Evolutionary conservation across 2,113 vertebrate species (phyloP).

Genomic region (Phasianus colchicus): DNA sequence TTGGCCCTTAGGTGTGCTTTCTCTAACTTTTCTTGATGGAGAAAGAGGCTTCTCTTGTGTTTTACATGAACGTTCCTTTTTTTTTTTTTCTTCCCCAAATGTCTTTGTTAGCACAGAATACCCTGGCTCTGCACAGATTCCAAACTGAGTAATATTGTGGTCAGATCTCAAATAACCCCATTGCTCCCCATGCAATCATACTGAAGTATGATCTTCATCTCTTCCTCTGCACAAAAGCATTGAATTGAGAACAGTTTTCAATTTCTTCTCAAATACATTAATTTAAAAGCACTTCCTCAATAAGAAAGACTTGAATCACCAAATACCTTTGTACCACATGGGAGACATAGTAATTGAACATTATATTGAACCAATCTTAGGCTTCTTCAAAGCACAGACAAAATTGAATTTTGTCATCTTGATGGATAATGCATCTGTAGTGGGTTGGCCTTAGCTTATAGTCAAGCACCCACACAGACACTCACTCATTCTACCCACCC

Average conservation of each 20-base stretch:
- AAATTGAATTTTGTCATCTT: constrained; percentile 57
- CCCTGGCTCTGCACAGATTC: background rate
- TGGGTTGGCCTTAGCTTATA: background rate
- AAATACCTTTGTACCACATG: constrained; percentile 11
- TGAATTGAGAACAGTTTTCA: background rate
- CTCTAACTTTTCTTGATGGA: background rate
- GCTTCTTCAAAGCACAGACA: background rate
- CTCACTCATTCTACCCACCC: background rate
- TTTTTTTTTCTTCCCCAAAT: background rate
- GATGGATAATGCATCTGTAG: constrained; percentile 19
- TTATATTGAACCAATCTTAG: constrained; percentile 38
- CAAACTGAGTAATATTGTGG: background rate
- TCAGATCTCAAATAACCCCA: background rate
- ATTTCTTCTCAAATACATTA: constrained; percentile 40
- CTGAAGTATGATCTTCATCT: background rate
- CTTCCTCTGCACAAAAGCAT: constrained; percentile 7
- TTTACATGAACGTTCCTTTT: background rate
- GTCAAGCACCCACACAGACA: background rate
- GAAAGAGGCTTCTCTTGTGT: background rate
- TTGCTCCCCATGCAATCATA: background rate
- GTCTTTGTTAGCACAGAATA: background rate
- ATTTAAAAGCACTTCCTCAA: constrained; percentile 21
- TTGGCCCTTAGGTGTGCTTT: background rate
- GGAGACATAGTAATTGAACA: constrained; percentile 40
- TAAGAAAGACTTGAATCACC: constrained; percentile 8